Conservation (phyloP, 2,888 invertebrate genomes). For the Cheilosia vulpina region DNA sequence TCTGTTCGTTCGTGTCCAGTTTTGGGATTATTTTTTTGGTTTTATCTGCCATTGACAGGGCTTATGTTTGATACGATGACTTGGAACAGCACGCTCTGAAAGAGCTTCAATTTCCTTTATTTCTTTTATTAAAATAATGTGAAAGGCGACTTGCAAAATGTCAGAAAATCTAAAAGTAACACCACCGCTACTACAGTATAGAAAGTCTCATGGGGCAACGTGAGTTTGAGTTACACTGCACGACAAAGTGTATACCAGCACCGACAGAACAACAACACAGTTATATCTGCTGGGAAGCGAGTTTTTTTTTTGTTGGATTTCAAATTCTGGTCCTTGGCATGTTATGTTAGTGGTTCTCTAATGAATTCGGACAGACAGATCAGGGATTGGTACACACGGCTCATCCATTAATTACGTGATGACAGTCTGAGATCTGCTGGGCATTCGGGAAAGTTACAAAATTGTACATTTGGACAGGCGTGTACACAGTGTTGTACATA, state of each 20-base stretch:
- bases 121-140: too few relatives aligned
- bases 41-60: conserved; percentile 16
- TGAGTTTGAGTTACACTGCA: not conserved
- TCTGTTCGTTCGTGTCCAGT: not conserved
- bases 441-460: conserved; percentile 69
- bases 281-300: conserved; percentile 11
- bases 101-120: conserved; percentile 20
- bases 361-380: conserved; percentile 74
- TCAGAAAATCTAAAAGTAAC: conserved; percentile 17
- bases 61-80: not conserved
- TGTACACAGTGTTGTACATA: not conserved
- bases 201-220: conserved; percentile 11
- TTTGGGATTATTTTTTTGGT: conserved; percentile 26
- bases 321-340: conserved; percentile 63
- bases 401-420: conserved; percentile 77
- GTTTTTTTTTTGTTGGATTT: conserved; percentile 28
- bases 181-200: not conserved
- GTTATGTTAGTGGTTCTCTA: conserved; percentile 71
- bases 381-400: conserved; percentile 73
- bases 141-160: conserved; percentile 30
- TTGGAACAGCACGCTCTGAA: conserved; percentile 11
- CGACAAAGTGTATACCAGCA: not conserved
- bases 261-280: conserved; percentile 8
- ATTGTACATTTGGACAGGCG: conserved; percentile 32
- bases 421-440: conserved; percentile 75